Percentiles rank a stretch among this genome's conserved stretches.
Evolutionary conservation across 2,113 vertebrate genomes (phyloP).

Genomic region (Elephantulus edwardii): DNA sequence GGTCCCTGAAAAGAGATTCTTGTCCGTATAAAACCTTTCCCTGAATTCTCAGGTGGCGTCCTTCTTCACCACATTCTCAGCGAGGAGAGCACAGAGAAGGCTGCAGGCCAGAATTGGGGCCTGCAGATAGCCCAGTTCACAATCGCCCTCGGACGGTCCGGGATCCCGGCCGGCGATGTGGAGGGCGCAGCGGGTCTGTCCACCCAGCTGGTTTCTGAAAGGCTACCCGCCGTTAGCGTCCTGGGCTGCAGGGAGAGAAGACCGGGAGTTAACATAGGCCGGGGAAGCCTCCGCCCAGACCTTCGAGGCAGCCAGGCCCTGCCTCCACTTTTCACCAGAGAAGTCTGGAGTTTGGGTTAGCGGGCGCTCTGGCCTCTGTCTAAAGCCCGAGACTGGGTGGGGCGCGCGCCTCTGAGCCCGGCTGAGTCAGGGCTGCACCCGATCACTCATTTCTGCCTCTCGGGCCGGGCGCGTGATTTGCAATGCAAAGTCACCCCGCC

Average conservation of each 20-base stretch:
- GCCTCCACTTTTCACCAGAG: neutral
- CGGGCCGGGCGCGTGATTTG: conserved; percentile 53
- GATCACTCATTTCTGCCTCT: conserved; percentile 16
- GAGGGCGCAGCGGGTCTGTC: neutral
- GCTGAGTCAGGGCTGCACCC: conserved; percentile 45
- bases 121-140: too few relatives aligned
- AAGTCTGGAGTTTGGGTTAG: neutral
- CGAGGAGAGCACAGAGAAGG: too few relatives aligned
- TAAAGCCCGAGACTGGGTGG: neutral
- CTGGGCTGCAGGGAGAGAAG: neutral
- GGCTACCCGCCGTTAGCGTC: neutral
- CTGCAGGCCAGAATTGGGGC: neutral
- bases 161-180: too few relatives aligned
- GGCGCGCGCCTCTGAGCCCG: neutral
- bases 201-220: neutral
- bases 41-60: conserved; percentile 57
- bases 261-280: neutral
- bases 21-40: conserved; percentile 64
- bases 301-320: neutral
- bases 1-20: conserved; percentile 71
- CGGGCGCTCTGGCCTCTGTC: neutral
- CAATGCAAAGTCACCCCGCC: conserved; percentile 75
- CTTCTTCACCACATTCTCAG: too few relatives aligned
- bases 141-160: too few relatives aligned
- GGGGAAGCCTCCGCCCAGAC: neutral